These are phyloP conservation scores for Hanleya hanleyi DNA, from an alignment of 2,888 invertebrate species.

Conservation along the genomic window DNA sequence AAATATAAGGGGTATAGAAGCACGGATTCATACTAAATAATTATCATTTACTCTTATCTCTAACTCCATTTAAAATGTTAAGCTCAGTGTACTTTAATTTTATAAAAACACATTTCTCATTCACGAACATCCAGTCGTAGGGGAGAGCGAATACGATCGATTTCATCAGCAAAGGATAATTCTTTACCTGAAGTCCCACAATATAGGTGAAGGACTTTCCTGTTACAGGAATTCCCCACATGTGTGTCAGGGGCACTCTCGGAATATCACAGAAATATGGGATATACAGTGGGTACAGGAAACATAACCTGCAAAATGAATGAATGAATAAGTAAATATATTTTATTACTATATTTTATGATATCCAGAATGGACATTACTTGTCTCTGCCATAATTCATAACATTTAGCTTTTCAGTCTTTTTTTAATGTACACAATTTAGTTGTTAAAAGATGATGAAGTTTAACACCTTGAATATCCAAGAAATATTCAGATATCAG, in stretches of 20 bases:
- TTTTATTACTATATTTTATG: background rate
- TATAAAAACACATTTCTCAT: background rate
- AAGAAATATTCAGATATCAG: too few relatives aligned
- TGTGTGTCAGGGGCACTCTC: slow-evolving; percentile 73
- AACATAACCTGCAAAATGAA: slow-evolving; percentile 47
- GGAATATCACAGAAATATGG: slow-evolving; percentile 76
- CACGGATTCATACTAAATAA: too few relatives aligned
- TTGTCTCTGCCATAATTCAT: too few relatives aligned
- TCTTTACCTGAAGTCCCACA: slow-evolving; percentile 75
- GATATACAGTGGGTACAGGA: slow-evolving; percentile 76
- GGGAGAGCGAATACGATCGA: background rate
- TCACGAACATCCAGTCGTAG: slow-evolving; percentile 7
- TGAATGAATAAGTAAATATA: too few relatives aligned
- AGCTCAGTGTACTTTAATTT: background rate
- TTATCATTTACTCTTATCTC: too few relatives aligned
- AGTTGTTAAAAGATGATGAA: too few relatives aligned
- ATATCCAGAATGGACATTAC: too few relatives aligned
- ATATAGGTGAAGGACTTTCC: slow-evolving; percentile 77
- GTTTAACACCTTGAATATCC: too few relatives aligned
- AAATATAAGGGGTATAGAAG: too few relatives aligned
- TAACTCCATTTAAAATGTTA: too few relatives aligned
- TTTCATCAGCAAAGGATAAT: background rate
- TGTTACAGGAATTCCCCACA: slow-evolving; percentile 76
- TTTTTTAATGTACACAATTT: too few relatives aligned
- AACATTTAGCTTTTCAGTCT: too few relatives aligned